phyloP scores from a whole-genome alignment of 2,888 invertebrate genomes.

The Plemyria rubiginata region DNA sequence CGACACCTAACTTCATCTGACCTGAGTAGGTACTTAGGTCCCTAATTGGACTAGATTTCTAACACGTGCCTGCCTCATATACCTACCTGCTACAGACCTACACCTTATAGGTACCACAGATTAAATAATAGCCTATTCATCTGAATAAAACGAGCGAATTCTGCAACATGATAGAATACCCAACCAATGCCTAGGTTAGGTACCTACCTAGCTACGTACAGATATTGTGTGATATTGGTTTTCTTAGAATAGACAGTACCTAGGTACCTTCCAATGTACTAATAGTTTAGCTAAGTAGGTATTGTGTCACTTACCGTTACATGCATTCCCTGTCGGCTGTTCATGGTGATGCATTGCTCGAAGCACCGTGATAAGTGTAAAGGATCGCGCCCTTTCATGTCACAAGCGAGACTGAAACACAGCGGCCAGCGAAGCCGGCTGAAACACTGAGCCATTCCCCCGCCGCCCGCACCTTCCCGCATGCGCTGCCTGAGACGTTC shows the following conservation, averaged over 20 bases:
- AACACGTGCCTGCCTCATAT: too few relatives aligned
- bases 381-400: slow-evolving; percentile 85
- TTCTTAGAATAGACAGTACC: slow-evolving; percentile 2
- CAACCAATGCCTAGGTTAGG: too few relatives aligned
- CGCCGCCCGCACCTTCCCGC: slow-evolving; percentile 56
- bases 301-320: slow-evolving; percentile 73
- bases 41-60: neutral
- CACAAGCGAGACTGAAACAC: slow-evolving; percentile 82
- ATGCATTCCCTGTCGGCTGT: slow-evolving; percentile 86
- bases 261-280: neutral
- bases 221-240: slow-evolving; percentile 7
- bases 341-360: slow-evolving; percentile 89
- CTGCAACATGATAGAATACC: slow-evolving; percentile 22
- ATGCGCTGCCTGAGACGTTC: slow-evolving; percentile 58
- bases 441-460: slow-evolving; percentile 67
- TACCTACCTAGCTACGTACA: neutral
- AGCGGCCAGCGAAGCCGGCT: slow-evolving; percentile 65
- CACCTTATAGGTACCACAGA: too few relatives aligned
- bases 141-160: slow-evolving; percentile 24
- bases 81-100: neutral
- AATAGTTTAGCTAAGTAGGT: slow-evolving; percentile 12
- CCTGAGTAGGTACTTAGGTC: neutral
- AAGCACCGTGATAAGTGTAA: slow-evolving; percentile 84
- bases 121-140: neutral
- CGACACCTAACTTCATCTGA: too few relatives aligned